Evolutionary conservation across 2,888 invertebrate species (phyloP).

Genomic region (Machimus atricapillus): DNA sequence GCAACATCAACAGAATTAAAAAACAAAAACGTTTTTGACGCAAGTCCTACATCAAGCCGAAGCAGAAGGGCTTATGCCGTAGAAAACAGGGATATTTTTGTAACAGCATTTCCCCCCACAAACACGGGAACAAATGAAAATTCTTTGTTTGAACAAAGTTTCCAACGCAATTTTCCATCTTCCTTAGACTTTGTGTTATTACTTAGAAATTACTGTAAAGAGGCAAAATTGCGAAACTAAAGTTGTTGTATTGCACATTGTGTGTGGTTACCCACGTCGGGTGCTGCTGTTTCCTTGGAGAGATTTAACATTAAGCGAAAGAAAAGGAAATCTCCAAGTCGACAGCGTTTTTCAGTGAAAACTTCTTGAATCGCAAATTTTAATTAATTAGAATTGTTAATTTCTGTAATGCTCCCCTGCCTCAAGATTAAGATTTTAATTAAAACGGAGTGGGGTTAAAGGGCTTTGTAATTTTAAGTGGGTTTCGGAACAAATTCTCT

Average conservation of each 20-base stretch:
- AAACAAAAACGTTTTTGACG: not conserved
- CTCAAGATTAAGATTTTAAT: not conserved
- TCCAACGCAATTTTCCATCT: not conserved
- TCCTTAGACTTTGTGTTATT: not conserved
- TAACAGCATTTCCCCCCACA: not conserved
- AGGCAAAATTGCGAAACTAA: conserved; percentile 11
- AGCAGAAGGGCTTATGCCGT: not conserved
- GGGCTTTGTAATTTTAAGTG: not conserved
- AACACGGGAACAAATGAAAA: not conserved
- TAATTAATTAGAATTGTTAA: not conserved
- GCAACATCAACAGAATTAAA: not conserved
- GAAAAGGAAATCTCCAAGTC: not conserved
- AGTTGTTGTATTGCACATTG: not conserved
- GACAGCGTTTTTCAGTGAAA: not conserved
- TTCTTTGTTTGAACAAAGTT: conserved; percentile 17
- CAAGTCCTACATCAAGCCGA: not conserved
- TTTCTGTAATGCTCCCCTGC: not conserved
- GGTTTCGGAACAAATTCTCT: not conserved
- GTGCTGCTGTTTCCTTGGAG: not conserved
- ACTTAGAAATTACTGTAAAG: conserved; percentile 5
- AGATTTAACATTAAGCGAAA: not conserved
- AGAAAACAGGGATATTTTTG: not conserved
- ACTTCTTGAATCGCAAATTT: not conserved
- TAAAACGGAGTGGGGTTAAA: not conserved
- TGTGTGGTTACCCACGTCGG: not conserved